phyloP scores from a whole-genome alignment of 2,888 invertebrate species.

The Eretmocerus hayati region DNA sequence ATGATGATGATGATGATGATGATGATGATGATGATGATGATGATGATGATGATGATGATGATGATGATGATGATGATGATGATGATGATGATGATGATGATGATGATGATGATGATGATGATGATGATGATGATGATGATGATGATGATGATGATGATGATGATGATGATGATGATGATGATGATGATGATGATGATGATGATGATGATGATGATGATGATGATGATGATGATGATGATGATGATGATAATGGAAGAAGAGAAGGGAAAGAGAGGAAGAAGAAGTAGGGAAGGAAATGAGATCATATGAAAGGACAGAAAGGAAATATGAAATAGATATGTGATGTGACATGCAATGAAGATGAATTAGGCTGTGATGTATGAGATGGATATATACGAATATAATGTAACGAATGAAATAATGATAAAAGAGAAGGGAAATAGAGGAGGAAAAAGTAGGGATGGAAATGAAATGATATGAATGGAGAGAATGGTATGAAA shows the following conservation, averaged over 20 bases:
- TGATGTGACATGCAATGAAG: too few relatives aligned
- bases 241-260: constrained; percentile 1
- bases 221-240: not conserved
- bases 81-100: constrained; percentile 1
- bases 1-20: not conserved
- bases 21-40: not conserved
- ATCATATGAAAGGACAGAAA: too few relatives aligned
- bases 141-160: constrained; percentile 1
- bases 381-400: too few relatives aligned
- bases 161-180: not conserved
- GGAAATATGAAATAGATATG: too few relatives aligned
- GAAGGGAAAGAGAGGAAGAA: too few relatives aligned
- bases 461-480: too few relatives aligned
- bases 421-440: too few relatives aligned
- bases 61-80: constrained; percentile 1
- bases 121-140: not conserved
- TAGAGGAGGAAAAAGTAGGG: too few relatives aligned
- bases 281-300: too few relatives aligned
- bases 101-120: constrained; percentile 1
- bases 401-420: too few relatives aligned
- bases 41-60: not conserved
- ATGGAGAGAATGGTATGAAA: too few relatives aligned
- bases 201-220: not conserved
- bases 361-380: too few relatives aligned
- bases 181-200: not conserved